Evolutionary conservation across 2,888 invertebrate species (phyloP).

Genomic region (Argynnis bischoffii): DNA sequence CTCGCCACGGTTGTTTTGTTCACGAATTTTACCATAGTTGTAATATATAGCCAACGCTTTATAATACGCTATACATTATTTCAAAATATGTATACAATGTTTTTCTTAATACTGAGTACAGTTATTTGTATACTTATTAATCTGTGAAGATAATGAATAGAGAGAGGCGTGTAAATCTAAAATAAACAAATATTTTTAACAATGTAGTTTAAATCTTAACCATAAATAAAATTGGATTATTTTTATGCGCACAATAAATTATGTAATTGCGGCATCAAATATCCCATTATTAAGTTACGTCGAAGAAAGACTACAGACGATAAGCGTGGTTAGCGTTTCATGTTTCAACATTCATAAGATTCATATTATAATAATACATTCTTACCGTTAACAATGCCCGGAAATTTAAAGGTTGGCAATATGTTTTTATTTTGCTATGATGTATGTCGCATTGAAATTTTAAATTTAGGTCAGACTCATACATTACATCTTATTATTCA

Average conservation of each 20-base stretch:
- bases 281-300: slow-evolving; percentile 17
- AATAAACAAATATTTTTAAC: not conserved
- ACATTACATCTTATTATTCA: not conserved
- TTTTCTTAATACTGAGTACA: slow-evolving; percentile 2
- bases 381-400: slow-evolving; percentile 40
- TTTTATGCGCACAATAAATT: slow-evolving; percentile 7
- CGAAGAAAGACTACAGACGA: slow-evolving; percentile 13
- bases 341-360: slow-evolving; percentile 38
- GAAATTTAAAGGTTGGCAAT: slow-evolving; percentile 38
- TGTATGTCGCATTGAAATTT: not conserved
- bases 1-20: slow-evolving; percentile 62
- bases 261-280: slow-evolving; percentile 15
- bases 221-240: not conserved
- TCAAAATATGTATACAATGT: not conserved
- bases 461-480: not conserved
- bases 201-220: not conserved
- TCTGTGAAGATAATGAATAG: not conserved
- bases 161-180: not conserved
- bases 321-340: slow-evolving; percentile 28
- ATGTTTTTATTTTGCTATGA: slow-evolving; percentile 31
- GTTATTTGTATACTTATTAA: not conserved
- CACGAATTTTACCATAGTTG: slow-evolving; percentile 65
- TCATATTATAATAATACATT: slow-evolving; percentile 34
- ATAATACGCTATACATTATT: slow-evolving; percentile 13
- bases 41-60: slow-evolving; percentile 27